Conservation (phyloP, 2,113 vertebrate species). For the Chaetops frenatus region DNA sequence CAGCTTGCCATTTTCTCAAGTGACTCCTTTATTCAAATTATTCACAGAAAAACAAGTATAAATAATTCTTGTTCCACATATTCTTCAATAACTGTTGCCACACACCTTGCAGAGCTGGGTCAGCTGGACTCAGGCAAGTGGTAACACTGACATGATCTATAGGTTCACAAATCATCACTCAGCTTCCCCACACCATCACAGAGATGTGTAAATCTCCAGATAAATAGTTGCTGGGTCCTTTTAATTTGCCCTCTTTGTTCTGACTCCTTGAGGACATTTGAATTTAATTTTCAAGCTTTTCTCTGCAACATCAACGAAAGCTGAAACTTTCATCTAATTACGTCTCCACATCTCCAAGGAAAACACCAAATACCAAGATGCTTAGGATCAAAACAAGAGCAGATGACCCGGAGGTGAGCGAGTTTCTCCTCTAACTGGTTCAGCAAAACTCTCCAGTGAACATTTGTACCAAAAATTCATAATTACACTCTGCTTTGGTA, state of each 20-base stretch:
- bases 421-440: constrained; percentile 41
- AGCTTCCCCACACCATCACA: background rate
- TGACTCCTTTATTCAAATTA: constrained; percentile 43
- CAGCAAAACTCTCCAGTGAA: constrained; percentile 23
- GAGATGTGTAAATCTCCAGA: constrained; percentile 11
- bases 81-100: background rate
- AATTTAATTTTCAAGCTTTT: constrained; percentile 51
- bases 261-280: constrained; percentile 37
- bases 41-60: constrained; percentile 17
- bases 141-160: background rate
- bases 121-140: background rate
- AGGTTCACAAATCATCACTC: background rate
- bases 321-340: constrained; percentile 54
- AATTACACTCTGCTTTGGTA: background rate
- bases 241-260: constrained; percentile 54
- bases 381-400: constrained; percentile 33
- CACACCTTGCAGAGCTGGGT: background rate
- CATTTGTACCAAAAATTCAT: background rate
- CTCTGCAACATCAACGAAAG: background rate
- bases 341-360: background rate
- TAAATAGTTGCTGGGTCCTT: constrained; percentile 26
- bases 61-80: background rate
- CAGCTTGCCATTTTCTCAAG: constrained; percentile 48
- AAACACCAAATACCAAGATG: background rate
- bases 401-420: constrained; percentile 1